Evolutionary conservation across 2,888 invertebrate genomes (phyloP).

Genomic region (Ophioninae sp.): DNA sequence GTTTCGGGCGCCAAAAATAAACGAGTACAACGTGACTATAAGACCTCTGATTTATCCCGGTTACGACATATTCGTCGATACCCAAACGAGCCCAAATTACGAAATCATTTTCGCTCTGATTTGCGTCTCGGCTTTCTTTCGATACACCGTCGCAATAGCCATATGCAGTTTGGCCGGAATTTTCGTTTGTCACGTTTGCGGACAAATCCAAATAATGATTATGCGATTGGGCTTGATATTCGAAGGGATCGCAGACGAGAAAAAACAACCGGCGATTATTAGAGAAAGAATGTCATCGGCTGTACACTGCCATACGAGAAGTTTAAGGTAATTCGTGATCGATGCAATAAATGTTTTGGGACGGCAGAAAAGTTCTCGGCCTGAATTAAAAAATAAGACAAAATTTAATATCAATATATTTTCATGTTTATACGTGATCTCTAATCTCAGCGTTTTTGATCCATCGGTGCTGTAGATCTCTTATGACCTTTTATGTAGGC

Average conservation of each 20-base stretch:
- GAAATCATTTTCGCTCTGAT: conserved; percentile 63
- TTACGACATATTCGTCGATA: conserved; percentile 62
- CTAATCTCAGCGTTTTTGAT: too few species aligned
- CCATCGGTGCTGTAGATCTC: too few species aligned
- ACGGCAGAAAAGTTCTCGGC: too few species aligned
- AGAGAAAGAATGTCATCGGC: conserved; percentile 57
- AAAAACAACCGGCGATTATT: conserved; percentile 2
- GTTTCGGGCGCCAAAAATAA: conserved; percentile 8
- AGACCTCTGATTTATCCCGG: conserved; percentile 56
- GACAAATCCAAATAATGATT: conserved; percentile 63
- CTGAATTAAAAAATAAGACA: too few species aligned
- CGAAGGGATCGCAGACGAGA: conserved; percentile 23
- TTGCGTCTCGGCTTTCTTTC: conserved; percentile 25
- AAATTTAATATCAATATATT: too few species aligned
- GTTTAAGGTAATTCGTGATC: conserved; percentile 66
- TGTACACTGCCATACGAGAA: conserved; percentile 58
- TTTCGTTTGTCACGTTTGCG: conserved; percentile 66
- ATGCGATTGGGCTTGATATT: conserved; percentile 48
- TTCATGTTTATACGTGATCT: too few species aligned
- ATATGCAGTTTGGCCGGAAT: conserved; percentile 64
- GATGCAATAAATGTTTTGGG: not conserved
- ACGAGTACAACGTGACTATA: conserved; percentile 42
- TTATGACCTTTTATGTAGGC: too few species aligned
- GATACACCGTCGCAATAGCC: conserved; percentile 30
- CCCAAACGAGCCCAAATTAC: conserved; percentile 64